Base-by-base conservation (phyloP, 1,140 invertebrate species). In the Drusus annulatus region DNA sequence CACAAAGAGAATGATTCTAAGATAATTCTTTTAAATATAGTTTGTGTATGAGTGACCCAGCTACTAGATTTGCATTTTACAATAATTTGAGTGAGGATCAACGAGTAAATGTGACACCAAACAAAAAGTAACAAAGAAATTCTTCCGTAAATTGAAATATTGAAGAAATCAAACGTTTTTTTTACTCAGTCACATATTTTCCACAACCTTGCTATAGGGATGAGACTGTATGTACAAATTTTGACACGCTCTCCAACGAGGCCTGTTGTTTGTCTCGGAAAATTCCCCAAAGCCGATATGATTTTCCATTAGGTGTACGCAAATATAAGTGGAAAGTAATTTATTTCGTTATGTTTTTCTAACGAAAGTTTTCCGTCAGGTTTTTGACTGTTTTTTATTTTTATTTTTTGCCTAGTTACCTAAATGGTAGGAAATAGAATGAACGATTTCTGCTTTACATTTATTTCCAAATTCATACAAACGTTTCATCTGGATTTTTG, bases 261-360 rank as follows among this genome's bases (percentile, higher is more conserved):
- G 16, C 60, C 16, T 25, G 1, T 10, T 16, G 62, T 28, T 65
- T 15, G 62, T 65, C 62, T 65, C 25, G 62, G 62, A 65, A 65
- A 65, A 25, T 25, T n/a, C 62, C 28, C 28, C 2, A 28, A 10
- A 28, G 10, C 2, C 16, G 17, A 36, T 65, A 16, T 65, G 25
- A 65, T 65, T 65, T 65, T 16, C 62, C 28, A 65, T 65, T 65
- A 65, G 16, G 25, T 25, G 62, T 65, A 65, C 0, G 56, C 19
- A 60, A 60, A 60, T 23, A 58, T 21, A 16, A 21, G n/a, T 16
- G 1, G 8, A 19, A 60, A 13, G 17, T 60, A 16, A 60, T 21
- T 60, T 60, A 60, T 60, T 13, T 21, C 3, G 4, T 45, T 1
- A 45, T 13, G 36, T 45, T 60, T 60, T 60, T 60, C 19, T 4